Conservation (phyloP, 2,113 vertebrate species). For the Oxygymnocypris stewartii region DNA sequence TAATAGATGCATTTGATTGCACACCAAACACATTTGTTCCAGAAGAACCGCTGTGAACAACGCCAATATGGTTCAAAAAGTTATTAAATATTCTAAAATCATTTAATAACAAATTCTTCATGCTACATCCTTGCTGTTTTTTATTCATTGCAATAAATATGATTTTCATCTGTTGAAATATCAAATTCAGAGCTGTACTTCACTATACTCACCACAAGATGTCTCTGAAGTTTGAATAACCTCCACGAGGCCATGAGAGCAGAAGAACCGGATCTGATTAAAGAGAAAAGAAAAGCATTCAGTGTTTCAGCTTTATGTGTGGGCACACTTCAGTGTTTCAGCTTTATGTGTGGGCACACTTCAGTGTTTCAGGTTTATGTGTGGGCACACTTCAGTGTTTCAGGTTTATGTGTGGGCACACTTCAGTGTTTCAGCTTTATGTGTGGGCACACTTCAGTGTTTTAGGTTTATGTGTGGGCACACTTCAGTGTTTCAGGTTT, state of each 20-base stretch:
- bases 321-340: not conserved
- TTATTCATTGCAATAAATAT: not conserved
- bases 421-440: too few relatives aligned
- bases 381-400: too few relatives aligned
- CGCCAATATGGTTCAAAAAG: not conserved
- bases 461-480: too few relatives aligned
- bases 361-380: too few relatives aligned
- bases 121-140: not conserved
- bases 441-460: too few relatives aligned
- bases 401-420: too few relatives aligned
- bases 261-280: not conserved
- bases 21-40: too few relatives aligned
- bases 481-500: too few relatives aligned
- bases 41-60: not conserved
- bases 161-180: not conserved
- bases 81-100: not conserved
- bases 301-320: not conserved
- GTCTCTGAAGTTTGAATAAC: slow-evolving; percentile 43
- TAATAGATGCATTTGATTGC: not conserved
- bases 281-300: not conserved
- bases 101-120: not conserved
- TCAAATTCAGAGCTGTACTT: not conserved
- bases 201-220: slow-evolving; percentile 56
- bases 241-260: not conserved
- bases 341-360: too few relatives aligned